A percentile compares a stretch with the other conserved stretches of the same genome.
Evolutionary conservation across 2,888 invertebrate species (phyloP).

Genomic region (Aleiodes leptofemur): DNA sequence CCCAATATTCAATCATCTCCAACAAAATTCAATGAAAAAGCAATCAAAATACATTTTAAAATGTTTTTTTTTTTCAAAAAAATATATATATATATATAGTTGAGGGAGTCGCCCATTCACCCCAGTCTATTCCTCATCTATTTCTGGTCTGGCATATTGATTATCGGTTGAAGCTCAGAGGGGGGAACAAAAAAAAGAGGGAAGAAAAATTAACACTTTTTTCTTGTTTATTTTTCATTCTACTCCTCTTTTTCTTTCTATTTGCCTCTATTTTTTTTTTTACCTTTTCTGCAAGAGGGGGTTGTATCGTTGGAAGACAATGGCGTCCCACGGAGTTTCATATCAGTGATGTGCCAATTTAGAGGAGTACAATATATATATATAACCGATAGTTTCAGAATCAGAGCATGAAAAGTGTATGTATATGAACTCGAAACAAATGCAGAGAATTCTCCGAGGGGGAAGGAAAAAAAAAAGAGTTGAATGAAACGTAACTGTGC

Average conservation of each 20-base stretch:
- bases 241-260: background rate
- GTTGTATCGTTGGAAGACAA: conserved; percentile 44
- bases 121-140: conserved; percentile 16
- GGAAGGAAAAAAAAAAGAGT: conserved; percentile 30
- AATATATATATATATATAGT: background rate
- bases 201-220: conserved; percentile 14
- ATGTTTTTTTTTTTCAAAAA: background rate
- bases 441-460: background rate
- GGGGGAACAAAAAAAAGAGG: background rate
- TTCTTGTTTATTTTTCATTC: background rate
- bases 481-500: conserved; percentile 61
- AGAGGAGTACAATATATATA: conserved; percentile 58
- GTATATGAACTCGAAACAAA: background rate
- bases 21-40: too few species aligned
- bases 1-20: too few species aligned
- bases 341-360: conserved; percentile 71
- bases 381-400: conserved; percentile 58
- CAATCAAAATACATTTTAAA: background rate
- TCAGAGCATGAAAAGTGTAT: conserved; percentile 39
- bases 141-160: conserved; percentile 13
- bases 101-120: conserved; percentile 2
- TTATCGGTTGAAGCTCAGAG: conserved; percentile 12
- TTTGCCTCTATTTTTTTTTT: background rate
- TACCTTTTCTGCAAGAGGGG: conserved; percentile 41
- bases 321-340: conserved; percentile 62